A percentile compares a stretch with the other conserved stretches of the same genome.
Conservation (phyloP, 2,888 invertebrate genomes). For the Chironomus tentans region DNA sequence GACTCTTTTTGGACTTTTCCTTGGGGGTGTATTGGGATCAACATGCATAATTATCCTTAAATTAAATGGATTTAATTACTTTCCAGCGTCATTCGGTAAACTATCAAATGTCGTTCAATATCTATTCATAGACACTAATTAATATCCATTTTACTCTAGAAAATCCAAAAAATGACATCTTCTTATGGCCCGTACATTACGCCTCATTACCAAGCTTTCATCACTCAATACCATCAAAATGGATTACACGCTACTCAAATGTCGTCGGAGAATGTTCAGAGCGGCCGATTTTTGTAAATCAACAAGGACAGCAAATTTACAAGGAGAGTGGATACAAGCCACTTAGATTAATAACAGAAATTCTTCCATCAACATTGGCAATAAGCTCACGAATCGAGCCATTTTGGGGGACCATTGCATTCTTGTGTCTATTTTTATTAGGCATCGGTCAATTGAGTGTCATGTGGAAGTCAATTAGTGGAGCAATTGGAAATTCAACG, state of each 20-base stretch:
- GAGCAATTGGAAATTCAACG: constrained; percentile 64
- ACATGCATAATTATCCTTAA: constrained; percentile 71
- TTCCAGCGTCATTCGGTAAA: constrained; percentile 80
- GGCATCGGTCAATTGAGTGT: constrained; percentile 83
- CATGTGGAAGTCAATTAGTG: constrained; percentile 85
- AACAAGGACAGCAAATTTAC: constrained; percentile 36
- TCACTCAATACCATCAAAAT: constrained; percentile 44
- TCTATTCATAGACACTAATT: not conserved
- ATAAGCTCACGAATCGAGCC: constrained; percentile 6
- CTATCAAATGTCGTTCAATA: constrained; percentile 28
- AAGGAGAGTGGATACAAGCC: constrained; percentile 72
- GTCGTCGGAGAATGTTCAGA: constrained; percentile 37
- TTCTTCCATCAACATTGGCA: constrained; percentile 79
- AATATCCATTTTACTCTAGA: constrained; percentile 45
- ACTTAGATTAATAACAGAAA: constrained; percentile 73
- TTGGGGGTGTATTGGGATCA: constrained; percentile 72
- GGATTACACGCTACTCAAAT: constrained; percentile 39
- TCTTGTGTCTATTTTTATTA: constrained; percentile 73
- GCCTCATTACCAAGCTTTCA: constrained; percentile 51
- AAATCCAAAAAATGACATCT: constrained; percentile 58
- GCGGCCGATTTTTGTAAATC: constrained; percentile 16
- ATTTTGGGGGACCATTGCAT: constrained; percentile 74
- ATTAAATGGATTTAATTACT: constrained; percentile 62
- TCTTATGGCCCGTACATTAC: constrained; percentile 52
- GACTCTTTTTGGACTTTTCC: constrained; percentile 63